Base-by-base conservation (phyloP, 2,888 invertebrate genomes). In the Harpagoxenus sublaevis region DNA sequence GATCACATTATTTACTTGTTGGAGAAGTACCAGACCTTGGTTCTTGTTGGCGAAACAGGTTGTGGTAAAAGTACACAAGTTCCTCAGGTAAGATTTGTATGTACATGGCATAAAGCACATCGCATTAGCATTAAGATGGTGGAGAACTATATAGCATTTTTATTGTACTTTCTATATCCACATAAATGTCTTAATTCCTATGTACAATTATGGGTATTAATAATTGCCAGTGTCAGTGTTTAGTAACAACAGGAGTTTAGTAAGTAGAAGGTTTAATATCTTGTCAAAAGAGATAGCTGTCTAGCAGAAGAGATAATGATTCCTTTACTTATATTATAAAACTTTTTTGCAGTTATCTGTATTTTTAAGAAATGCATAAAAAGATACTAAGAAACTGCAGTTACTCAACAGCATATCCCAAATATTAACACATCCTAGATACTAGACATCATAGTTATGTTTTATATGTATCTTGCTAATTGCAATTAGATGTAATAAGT, bases 31-130 rank as follows among this genome's bases (percentile, higher is more conserved):
- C 99, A 99, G 95, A 98, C 98, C 0, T 95, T 99, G 66, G 97
- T 99, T 75, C 95, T 98, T 81, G 97, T 98, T 62, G 99, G 99
- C 2, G 99, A 99, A 95, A 99, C 99, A 3, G 99, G 99, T 42
- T 98, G 98, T 91, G 99, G 99, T 53, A 98, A 99, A 95, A 99
- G 99, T 93, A 99, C 99, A 0, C 99, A 99, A 96, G 97, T 99
- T 87, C 98, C 99, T 71, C 98, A 98, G 97, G 98, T 98, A 95
- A 95, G 96, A 94, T 79, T 75, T 3, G 0, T 42, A 42, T 15
- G 5, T 39, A 6, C 23, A 23, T 23, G 23, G 23, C 23, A 23
- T 23, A 23, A 4, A 18, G 18, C 15, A 48, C 23, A 51, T 23
- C 9, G 9, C 23, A 6, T 65, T 31, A 6, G 23, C 23, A 23